Evolutionary conservation across 1,140 invertebrate species (phyloP), one percentile per base, ranked within the genome.

Genomic region (Heliconius hermathena): DNA sequence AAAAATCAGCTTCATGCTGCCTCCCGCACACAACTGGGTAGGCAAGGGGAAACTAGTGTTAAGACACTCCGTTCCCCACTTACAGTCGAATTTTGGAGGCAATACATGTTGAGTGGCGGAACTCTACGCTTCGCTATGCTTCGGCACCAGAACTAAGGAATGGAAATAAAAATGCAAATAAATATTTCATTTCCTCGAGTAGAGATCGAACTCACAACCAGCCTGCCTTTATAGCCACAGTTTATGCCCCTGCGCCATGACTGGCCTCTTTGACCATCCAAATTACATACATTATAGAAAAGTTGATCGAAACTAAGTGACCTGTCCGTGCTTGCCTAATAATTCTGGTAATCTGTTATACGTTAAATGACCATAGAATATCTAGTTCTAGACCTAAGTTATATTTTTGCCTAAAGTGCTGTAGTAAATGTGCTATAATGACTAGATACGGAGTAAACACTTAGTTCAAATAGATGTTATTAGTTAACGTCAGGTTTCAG

Each of bases 361-460:
- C 13, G 22, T 29, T 29, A 66, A 66, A 66, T 29, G 26, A n/a
- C 13, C 60, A 26, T 0, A 16, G 60, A 60, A 60, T 22, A 60
- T 60, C 26, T 66, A 66, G n/a, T 13, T 57, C 60, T 66, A 66
- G 22, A 66, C 54, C 54, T 60, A 22, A 60, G n/a, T 60, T 66
- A 66, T 66, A 66, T 29, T 66, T 66, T 29, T 66, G 60, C 13
- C 11, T 66, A 66, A 66, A 66, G 9, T 66, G 26, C 60, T 66
- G 9, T 57, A n/a, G 60, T 66, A 66, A 66, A 66, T 66, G 60
- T 6, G 22, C 26, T 26, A 29, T 66, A 66, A 66, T 66, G 4
- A 66, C 60, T 29, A 29, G 60, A 66, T 66, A 66, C 60, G 60
- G 60, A 29, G 60, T 66, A 66, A 66, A 6, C 60, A 29, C 60